A percentile compares a stretch with the other conserved stretches of the same genome.
These are phyloP conservation scores for Cyprinodon diabolis DNA, from an alignment of 2,797 vertebrate genomes.

Conservation along the genomic window DNA sequence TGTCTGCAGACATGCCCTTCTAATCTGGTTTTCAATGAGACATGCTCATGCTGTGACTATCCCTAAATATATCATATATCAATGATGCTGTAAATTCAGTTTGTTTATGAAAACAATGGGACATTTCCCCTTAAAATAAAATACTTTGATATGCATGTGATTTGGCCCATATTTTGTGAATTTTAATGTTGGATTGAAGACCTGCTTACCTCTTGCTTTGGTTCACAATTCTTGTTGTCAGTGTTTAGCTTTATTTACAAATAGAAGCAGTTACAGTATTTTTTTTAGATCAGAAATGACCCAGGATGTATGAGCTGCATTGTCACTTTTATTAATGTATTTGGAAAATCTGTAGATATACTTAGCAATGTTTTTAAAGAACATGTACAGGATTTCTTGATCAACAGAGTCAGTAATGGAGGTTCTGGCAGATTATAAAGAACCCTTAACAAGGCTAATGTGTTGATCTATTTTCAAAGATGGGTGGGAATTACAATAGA, in stretches of 20 bases:
- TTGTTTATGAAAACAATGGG: not conserved
- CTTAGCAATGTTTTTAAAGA: too few species aligned
- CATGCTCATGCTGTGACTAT: slow-evolving; percentile 72
- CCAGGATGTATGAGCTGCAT: not conserved
- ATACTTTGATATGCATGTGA: too few species aligned
- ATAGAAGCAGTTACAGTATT: not conserved
- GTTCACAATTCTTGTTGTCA: not conserved
- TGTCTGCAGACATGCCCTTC: slow-evolving; percentile 34
- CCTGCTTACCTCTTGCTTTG: not conserved
- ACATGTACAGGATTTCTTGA: too few species aligned
- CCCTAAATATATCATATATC: slow-evolving; percentile 16
- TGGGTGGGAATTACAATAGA: too few species aligned
- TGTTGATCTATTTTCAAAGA: too few species aligned
- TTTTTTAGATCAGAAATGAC: not conserved
- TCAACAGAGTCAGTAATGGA: too few species aligned
- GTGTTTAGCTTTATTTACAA: not conserved
- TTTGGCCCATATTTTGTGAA: not conserved
- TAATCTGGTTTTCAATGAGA: slow-evolving; percentile 45
- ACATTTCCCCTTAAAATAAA: not conserved
- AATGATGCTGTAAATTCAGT: not conserved
- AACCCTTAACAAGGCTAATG: too few species aligned
- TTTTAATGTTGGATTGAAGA: not conserved
- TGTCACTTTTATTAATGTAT: not conserved
- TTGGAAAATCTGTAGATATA: not conserved
- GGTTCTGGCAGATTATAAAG: too few species aligned